These are phyloP conservation scores for Parapsyche elsis DNA, from an alignment of 1,140 invertebrate genomes.

Conservation along the genomic window DNA sequence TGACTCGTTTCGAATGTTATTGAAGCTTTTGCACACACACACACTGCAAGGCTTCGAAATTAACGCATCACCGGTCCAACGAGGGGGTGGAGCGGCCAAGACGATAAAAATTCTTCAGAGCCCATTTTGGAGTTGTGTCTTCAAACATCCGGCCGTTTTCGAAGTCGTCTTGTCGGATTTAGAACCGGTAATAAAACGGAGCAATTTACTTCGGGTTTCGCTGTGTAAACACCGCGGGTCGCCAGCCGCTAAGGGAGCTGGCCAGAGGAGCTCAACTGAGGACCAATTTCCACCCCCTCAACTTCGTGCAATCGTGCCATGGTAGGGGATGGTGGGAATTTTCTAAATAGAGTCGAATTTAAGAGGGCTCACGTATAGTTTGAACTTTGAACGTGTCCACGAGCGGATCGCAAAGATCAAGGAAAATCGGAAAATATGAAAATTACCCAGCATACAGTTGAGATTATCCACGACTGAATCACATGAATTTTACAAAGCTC, in stretches of 20 bases:
- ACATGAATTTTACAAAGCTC: no score
- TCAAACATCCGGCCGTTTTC: conserved; percentile 43
- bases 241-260: neutral
- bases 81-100: neutral
- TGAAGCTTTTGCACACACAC: no score
- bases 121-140: conserved; percentile 36
- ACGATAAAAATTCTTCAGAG: conserved; percentile 45
- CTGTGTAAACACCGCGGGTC: conserved; percentile 43
- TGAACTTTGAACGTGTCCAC: no score
- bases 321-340: no score
- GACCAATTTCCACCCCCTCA: no score
- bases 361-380: no score
- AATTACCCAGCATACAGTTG: no score
- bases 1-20: no score
- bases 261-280: neutral
- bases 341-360: no score
- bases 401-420: no score
- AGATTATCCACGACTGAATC: neutral
- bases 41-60: neutral
- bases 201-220: conserved; percentile 49
- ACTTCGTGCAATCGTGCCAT: neutral
- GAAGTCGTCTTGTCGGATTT: conserved; percentile 45
- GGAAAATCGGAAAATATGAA: no score
- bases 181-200: conserved; percentile 49
- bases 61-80: neutral